Evolutionary conservation across 1,140 invertebrate species (phyloP).

Genomic region (Pseudomyrmex cubaensis): DNA sequence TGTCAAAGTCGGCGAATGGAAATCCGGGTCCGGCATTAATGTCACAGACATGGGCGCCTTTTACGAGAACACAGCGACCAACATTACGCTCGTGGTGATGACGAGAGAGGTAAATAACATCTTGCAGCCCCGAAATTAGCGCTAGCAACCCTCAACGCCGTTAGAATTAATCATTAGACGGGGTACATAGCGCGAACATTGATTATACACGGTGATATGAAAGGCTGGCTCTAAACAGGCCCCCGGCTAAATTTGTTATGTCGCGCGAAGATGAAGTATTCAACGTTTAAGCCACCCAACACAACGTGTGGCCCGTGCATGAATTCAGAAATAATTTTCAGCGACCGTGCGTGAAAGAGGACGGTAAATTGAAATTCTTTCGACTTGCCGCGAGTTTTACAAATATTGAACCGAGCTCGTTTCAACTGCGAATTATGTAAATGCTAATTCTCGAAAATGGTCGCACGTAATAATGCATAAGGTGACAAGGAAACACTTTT

Average conservation of each 20-base stretch:
- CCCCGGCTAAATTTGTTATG: slow-evolving; percentile 27
- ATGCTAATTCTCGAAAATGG: not conserved
- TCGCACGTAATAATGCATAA: not conserved
- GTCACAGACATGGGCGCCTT: slow-evolving; percentile 95
- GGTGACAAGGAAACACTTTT: not conserved
- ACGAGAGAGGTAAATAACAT: slow-evolving; percentile 91
- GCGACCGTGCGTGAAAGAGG: too few relatives aligned
- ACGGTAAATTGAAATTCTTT: too few relatives aligned
- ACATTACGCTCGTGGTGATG: slow-evolving; percentile 95
- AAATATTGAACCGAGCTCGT: too few relatives aligned
- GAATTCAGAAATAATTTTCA: not conserved
- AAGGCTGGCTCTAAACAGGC: slow-evolving; percentile 12
- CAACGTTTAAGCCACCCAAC: not conserved
- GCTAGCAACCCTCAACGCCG: slow-evolving; percentile 1
- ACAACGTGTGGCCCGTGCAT: not conserved
- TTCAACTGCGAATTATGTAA: not conserved
- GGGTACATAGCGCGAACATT: not conserved
- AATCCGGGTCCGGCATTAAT: slow-evolving; percentile 89
- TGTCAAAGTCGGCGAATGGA: slow-evolving; percentile 94
- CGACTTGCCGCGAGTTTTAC: too few relatives aligned
- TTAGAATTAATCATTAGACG: slow-evolving; percentile 51
- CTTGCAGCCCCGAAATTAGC: slow-evolving; percentile 38
- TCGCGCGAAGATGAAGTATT: not conserved
- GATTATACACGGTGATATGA: slow-evolving; percentile 16
- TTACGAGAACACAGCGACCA: slow-evolving; percentile 92